Conservation (phyloP, 2,797 vertebrate species). For the Characodon lateralis region DNA sequence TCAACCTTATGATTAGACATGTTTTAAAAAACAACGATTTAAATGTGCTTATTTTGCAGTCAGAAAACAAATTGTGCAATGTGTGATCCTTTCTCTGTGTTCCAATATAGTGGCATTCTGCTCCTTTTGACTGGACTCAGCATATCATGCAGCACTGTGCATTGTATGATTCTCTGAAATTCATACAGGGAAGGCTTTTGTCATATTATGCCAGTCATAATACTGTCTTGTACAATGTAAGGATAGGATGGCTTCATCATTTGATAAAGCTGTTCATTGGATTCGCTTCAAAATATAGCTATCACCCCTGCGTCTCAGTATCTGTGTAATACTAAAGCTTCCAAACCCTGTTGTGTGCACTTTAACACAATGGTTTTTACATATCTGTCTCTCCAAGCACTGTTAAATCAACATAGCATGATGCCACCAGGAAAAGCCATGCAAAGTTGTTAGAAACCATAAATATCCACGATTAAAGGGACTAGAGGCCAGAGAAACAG, state of each 20-base stretch:
- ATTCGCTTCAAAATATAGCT: not conserved
- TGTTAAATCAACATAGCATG: slow-evolving; percentile 2
- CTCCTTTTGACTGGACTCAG: not conserved
- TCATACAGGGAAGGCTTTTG: not conserved
- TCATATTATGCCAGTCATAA: not conserved
- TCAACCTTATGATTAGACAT: not conserved
- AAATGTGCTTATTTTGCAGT: not conserved
- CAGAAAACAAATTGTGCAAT: not conserved
- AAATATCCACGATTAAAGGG: not conserved
- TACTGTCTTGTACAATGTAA: not conserved
- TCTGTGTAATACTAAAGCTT: not conserved
- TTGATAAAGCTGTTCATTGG: not conserved
- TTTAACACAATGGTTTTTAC: not conserved
- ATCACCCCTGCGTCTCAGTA: not conserved
- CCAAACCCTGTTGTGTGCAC: not conserved
- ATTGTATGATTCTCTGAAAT: not conserved
- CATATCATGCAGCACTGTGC: not conserved
- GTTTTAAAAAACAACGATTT: not conserved
- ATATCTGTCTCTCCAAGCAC: not conserved
- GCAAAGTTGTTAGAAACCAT: not conserved
- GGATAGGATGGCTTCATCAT: not conserved
- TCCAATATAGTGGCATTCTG: not conserved
- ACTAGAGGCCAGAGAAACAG: not conserved
- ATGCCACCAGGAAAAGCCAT: slow-evolving; percentile 7
- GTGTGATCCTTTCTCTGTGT: not conserved